Evolutionary conservation across 2,888 invertebrate species (phyloP).

Genomic region (Drosophila birchii): DNA sequence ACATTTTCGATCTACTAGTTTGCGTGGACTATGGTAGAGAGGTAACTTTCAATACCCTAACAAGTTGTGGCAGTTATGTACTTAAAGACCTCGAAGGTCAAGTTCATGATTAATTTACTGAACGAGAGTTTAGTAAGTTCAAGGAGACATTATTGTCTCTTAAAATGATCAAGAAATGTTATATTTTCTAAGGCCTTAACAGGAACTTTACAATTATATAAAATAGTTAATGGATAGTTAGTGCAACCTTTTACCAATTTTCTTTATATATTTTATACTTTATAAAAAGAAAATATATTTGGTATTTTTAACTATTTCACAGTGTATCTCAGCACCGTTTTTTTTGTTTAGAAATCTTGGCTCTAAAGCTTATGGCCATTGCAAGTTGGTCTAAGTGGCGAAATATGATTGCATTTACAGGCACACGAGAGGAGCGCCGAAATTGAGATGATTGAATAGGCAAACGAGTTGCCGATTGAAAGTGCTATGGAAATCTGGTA

Average conservation of each 20-base stretch:
- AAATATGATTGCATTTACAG: slow-evolving; percentile 68
- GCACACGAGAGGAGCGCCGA: slow-evolving; percentile 31
- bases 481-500: slow-evolving; percentile 53
- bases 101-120: background rate
- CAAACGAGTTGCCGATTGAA: slow-evolving; percentile 44
- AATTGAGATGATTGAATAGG: slow-evolving; percentile 55
- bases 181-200: background rate
- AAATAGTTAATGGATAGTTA: too few species aligned
- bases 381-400: slow-evolving; percentile 41
- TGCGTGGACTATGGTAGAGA: slow-evolving; percentile 38
- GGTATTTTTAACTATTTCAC: background rate
- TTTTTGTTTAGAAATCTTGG: background rate
- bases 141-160: background rate
- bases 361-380: slow-evolving; percentile 56
- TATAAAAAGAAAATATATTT: background rate
- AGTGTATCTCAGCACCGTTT: background rate
- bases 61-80: background rate
- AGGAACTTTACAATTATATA: background rate
- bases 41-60: slow-evolving; percentile 13
- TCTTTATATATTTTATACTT: background rate
- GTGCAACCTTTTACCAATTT: background rate
- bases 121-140: background rate
- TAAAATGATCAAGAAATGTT: background rate
- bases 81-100: background rate
- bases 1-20: slow-evolving; percentile 56